A percentile compares a stretch with the other conserved stretches of the same genome.
Conservation (phyloP, 2,113 vertebrate genomes). For the Grus americana region DNA sequence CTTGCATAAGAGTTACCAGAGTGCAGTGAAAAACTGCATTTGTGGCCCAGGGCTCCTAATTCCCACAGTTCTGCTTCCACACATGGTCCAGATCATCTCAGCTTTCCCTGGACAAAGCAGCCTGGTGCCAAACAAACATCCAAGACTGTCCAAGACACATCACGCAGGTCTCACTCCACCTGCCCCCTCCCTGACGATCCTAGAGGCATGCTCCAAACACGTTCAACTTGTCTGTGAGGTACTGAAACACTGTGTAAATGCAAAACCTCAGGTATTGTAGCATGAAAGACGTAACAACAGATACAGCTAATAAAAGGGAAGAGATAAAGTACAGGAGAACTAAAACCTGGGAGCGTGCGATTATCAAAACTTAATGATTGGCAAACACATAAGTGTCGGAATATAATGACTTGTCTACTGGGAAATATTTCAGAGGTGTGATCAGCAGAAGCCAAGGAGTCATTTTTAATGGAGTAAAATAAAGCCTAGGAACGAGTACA, state of each 20-base stretch:
- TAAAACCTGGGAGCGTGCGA: not conserved
- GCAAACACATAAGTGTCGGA: not conserved
- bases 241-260: not conserved
- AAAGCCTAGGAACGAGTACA: not conserved
- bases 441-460: constrained; percentile 43
- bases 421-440: constrained; percentile 21
- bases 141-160: not conserved
- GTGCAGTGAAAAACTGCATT: not conserved
- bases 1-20: not conserved
- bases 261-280: not conserved
- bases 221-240: not conserved
- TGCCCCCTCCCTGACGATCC: not conserved
- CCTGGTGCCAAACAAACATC: not conserved
- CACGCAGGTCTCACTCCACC: not conserved
- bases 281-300: not conserved
- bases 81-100: not conserved
- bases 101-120: not conserved
- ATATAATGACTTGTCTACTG: not conserved
- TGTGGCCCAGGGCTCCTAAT: not conserved
- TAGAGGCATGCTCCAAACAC: not conserved
- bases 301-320: not conserved
- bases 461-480: constrained; percentile 46
- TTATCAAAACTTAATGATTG: not conserved
- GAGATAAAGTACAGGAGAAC: not conserved
- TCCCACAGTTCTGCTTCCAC: not conserved